Conservation (phyloP, 2,113 vertebrate genomes). For the Bombycilla garrulus region DNA sequence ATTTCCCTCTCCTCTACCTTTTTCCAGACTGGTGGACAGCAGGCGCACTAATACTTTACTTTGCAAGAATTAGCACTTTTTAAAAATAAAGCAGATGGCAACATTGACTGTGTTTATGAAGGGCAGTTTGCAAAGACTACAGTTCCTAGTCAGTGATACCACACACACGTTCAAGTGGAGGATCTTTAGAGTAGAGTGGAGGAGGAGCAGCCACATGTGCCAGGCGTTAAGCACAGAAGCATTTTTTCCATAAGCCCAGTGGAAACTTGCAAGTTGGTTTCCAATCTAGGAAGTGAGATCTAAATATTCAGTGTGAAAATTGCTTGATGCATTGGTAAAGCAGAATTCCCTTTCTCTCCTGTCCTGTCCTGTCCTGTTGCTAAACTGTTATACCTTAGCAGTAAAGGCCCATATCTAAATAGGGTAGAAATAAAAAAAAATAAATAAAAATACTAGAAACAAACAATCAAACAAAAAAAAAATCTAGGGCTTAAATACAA, state of each 20-base stretch:
- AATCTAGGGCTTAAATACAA: background rate
- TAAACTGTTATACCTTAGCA: background rate
- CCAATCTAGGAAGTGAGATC: background rate
- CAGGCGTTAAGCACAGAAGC: background rate
- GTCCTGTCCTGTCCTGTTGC: background rate
- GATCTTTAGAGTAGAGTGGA: background rate
- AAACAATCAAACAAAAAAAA: background rate
- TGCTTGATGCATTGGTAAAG: background rate
- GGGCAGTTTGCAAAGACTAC: background rate
- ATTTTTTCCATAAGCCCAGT: background rate
- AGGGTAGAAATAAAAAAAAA: background rate
- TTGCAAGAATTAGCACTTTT: background rate
- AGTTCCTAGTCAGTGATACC: background rate
- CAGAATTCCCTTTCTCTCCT: background rate
- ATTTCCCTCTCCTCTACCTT: background rate
- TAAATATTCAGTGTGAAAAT: background rate
- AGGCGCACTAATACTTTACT: background rate
- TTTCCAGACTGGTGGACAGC: background rate
- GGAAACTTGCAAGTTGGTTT: background rate
- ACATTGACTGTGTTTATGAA: background rate
- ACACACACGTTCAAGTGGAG: background rate
- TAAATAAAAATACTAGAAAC: background rate
- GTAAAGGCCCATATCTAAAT: background rate
- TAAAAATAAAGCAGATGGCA: background rate
- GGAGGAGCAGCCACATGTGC: background rate